These are phyloP conservation scores for Grammomys dolichurus DNA, from an alignment of 2,113 vertebrate species.

Conservation along the genomic window DNA sequence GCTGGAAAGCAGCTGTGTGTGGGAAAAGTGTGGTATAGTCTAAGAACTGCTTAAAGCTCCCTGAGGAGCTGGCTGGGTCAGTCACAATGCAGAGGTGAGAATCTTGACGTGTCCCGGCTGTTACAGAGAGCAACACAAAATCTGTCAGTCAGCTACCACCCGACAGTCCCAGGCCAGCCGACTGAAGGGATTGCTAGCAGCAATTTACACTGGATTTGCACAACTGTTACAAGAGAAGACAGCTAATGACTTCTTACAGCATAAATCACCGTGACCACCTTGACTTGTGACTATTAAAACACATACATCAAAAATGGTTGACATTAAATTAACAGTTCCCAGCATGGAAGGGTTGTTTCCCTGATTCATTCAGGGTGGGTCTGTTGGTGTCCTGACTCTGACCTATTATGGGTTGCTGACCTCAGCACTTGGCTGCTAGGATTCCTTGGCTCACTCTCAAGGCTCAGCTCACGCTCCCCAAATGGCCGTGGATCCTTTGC, in stretches of 20 bases:
- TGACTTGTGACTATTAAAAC: slow-evolving; percentile 5
- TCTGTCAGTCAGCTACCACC: slow-evolving; percentile 16
- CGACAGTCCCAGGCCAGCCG: slow-evolving; percentile 58
- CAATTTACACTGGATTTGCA: slow-evolving; percentile 36
- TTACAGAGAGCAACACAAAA: not conserved
- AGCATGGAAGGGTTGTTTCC: not conserved
- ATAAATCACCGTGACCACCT: slow-evolving; percentile 1
- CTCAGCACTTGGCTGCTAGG: slow-evolving; percentile 50
- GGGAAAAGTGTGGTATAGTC: not conserved
- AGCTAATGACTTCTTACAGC: not conserved
- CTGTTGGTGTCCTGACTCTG: slow-evolving; percentile 30
- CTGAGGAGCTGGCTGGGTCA: not conserved
- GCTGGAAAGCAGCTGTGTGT: not conserved
- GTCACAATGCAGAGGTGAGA: not conserved
- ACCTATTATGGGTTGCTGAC: slow-evolving; percentile 25
- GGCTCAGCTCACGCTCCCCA: too few species aligned
- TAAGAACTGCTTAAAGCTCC: not conserved
- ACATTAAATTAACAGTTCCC: slow-evolving; percentile 36
- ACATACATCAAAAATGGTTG: slow-evolving; percentile 9
- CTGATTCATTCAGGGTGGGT: slow-evolving; percentile 37
- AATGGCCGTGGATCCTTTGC: not conserved
- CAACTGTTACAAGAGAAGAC: not conserved
- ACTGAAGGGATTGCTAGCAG: slow-evolving; percentile 34
- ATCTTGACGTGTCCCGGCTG: not conserved
- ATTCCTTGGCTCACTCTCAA: slow-evolving; percentile 60